Percentiles rank a stretch among this genome's conserved stretches.
Conservation (phyloP, 2,888 invertebrate species). For the Ypsolopha scabrella region DNA sequence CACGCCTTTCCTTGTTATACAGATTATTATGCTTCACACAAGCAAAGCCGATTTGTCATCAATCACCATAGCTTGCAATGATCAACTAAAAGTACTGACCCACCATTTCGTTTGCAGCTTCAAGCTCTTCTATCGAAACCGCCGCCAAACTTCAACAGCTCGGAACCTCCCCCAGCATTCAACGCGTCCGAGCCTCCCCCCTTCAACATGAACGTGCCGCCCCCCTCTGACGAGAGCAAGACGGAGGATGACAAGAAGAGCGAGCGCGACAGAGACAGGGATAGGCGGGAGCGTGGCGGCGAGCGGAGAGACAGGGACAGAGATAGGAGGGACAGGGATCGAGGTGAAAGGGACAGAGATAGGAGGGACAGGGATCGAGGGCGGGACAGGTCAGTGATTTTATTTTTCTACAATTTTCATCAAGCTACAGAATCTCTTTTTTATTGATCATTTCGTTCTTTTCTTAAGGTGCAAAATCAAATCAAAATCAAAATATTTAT, state of each 20-base stretch:
- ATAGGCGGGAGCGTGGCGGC: conserved; percentile 24
- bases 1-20: too few relatives aligned
- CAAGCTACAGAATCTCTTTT: too few relatives aligned
- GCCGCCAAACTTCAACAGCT: conserved; percentile 56
- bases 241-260: conserved; percentile 30
- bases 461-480: too few relatives aligned
- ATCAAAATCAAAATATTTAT: too few relatives aligned
- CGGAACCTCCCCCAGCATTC: conserved; percentile 53
- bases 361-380: conserved; percentile 14
- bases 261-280: conserved; percentile 16
- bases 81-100: too few relatives aligned
- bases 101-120: conserved; percentile 32
- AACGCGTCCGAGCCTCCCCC: conserved; percentile 35
- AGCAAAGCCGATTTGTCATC: too few relatives aligned
- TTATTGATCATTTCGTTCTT: too few relatives aligned
- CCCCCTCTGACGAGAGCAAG: conserved; percentile 16
- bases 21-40: too few relatives aligned
- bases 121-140: conserved; percentile 66
- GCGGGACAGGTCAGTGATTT: conserved; percentile 13
- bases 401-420: not conserved
- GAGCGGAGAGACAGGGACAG: conserved; percentile 31
- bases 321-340: conserved; percentile 10
- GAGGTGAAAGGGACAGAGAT: not conserved
- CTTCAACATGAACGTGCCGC: conserved; percentile 21
- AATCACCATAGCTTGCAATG: too few relatives aligned